Conservation (phyloP, 1,140 invertebrate species). For the Metopolophium dirhodum region DNA sequence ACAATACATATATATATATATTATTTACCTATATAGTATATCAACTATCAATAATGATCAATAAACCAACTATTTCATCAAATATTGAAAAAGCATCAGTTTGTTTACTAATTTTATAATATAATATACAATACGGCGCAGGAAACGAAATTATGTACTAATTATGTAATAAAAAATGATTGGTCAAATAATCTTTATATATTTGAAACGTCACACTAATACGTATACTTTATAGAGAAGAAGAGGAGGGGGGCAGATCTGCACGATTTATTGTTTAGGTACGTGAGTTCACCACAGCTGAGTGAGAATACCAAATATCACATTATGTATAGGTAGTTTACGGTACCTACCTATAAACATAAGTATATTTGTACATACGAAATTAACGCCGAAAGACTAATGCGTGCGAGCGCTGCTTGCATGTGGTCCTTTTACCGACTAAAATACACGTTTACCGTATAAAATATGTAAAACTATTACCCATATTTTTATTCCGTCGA, state of each 20-base stretch:
- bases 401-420: not conserved
- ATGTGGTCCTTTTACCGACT: slow-evolving; percentile 2
- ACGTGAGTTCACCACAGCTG: not conserved
- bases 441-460: slow-evolving; percentile 1
- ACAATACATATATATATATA: too few relatives aligned
- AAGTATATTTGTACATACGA: slow-evolving; percentile 18
- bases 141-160: not conserved
- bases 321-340: slow-evolving; percentile 5
- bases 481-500: slow-evolving; percentile 8
- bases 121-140: not conserved
- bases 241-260: not conserved
- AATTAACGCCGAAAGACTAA: slow-evolving; percentile 13
- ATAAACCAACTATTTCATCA: not conserved
- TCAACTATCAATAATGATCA: not conserved
- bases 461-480: slow-evolving; percentile 12
- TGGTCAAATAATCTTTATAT: not conserved
- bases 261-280: not conserved
- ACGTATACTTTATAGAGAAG: not conserved
- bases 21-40: not conserved
- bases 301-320: not conserved
- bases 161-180: not conserved
- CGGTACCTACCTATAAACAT: not conserved
- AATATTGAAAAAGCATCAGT: not conserved
- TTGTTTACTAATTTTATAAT: not conserved
- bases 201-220: not conserved